Evolutionary conservation across 2,888 invertebrate genomes (phyloP).

Genomic region (Petrolisthes cinctipes): DNA sequence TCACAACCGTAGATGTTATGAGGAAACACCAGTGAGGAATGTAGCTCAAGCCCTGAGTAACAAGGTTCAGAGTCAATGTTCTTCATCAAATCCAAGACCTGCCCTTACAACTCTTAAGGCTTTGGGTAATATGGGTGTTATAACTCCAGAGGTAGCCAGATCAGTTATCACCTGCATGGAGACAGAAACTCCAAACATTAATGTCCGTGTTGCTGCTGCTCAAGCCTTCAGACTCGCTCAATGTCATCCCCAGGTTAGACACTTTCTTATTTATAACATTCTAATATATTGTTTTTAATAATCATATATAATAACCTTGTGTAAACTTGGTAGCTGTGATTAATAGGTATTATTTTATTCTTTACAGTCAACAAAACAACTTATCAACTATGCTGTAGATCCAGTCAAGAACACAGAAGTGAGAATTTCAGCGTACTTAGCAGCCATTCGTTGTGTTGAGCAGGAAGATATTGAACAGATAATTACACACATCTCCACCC

Average conservation of each 20-base stretch:
- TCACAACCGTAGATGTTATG: slow-evolving; percentile 37
- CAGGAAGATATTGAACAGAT: slow-evolving; percentile 26
- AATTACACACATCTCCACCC: slow-evolving; percentile 8
- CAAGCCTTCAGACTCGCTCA: slow-evolving; percentile 46
- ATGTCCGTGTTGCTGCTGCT: slow-evolving; percentile 43
- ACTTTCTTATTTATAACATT: neutral
- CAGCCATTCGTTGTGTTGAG: slow-evolving; percentile 35
- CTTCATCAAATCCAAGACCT: slow-evolving; percentile 17
- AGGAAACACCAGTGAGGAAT: slow-evolving; percentile 27
- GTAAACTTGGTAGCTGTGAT: neutral
- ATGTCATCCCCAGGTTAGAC: slow-evolving; percentile 39
- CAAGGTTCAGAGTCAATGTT: slow-evolving; percentile 24
- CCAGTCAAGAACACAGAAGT: slow-evolving; percentile 29
- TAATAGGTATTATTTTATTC: neutral
- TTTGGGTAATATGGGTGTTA: slow-evolving; percentile 56
- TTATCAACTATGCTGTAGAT: slow-evolving; percentile 12
- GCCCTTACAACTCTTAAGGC: slow-evolving; percentile 44
- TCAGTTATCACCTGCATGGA: slow-evolving; percentile 29
- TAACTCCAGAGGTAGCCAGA: slow-evolving; percentile 17
- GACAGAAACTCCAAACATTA: neutral
- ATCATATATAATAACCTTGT: neutral
- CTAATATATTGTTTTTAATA: neutral
- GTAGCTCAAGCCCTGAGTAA: slow-evolving; percentile 23
- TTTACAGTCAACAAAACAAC: slow-evolving; percentile 8
- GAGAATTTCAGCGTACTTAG: slow-evolving; percentile 38